Percentiles rank a stretch among this genome's conserved stretches.
phyloP scores from a whole-genome alignment of 2,113 vertebrate genomes.

The Monarcha castaneiventris region DNA sequence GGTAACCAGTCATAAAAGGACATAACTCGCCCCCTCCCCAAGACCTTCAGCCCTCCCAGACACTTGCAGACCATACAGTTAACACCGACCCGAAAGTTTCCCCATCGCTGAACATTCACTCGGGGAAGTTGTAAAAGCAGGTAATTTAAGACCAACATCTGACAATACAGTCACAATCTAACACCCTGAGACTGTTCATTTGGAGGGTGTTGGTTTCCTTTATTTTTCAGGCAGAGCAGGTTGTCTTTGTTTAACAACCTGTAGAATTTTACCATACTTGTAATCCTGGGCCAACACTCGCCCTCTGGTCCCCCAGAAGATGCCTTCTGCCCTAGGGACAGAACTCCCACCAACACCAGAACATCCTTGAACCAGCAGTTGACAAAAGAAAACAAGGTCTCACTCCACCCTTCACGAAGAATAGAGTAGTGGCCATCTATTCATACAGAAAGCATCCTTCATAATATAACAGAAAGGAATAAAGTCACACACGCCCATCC shows the following conservation, averaged over 20 bases:
- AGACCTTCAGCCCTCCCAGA: neutral
- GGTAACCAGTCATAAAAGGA: fast-evolving
- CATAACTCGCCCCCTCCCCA: fast-evolving
- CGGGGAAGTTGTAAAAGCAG: neutral
- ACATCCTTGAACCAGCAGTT: slow-evolving; percentile 19
- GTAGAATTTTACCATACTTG: slow-evolving; percentile 28
- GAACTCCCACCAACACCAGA: slow-evolving; percentile 25
- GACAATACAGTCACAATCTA: neutral
- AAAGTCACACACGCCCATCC: neutral
- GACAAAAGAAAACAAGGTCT: slow-evolving; percentile 16
- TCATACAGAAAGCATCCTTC: neutral
- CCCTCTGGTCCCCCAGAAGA: slow-evolving; percentile 9
- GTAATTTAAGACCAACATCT: slow-evolving; percentile 28
- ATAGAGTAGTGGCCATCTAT: neutral
- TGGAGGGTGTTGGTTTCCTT: neutral
- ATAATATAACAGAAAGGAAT: neutral
- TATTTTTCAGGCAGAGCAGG: neutral
- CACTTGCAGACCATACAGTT: neutral
- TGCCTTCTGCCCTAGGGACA: slow-evolving; percentile 7
- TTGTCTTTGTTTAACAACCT: slow-evolving; percentile 44
- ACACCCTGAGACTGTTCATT: neutral
- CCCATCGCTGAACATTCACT: neutral
- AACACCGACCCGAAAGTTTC: neutral
- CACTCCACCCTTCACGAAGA: neutral
- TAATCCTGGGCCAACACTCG: slow-evolving; percentile 31